These are phyloP conservation scores for Apamea monoglypha DNA, from an alignment of 2,888 invertebrate species.

Conservation along the genomic window DNA sequence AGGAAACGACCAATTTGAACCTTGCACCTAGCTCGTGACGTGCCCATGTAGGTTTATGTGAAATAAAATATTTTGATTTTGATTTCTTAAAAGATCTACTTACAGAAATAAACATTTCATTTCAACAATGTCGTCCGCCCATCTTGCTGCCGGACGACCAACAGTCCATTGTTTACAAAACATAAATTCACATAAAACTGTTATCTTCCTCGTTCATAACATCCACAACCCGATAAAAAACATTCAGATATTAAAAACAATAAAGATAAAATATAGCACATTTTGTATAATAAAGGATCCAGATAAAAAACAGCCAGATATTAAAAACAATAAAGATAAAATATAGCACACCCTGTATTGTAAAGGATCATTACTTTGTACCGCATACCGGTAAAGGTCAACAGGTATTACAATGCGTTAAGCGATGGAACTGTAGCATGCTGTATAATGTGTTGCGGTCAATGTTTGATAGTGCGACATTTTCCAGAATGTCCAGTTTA, in stretches of 20 bases:
- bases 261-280: conserved; percentile 26
- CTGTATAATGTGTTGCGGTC: conserved; percentile 35
- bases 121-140: neutral
- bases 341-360: conserved; percentile 40
- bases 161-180: neutral
- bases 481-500: neutral
- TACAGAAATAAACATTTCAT: no score
- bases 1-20: no score
- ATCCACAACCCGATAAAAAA: neutral
- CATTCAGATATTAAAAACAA: neutral
- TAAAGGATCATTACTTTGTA: conserved; percentile 36
- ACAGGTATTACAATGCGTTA: conserved; percentile 40
- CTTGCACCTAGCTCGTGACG: no score
- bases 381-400: conserved; percentile 55
- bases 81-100: no score
- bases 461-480: neutral
- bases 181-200: neutral
- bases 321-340: conserved; percentile 20
- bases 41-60: no score
- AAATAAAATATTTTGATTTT: no score
- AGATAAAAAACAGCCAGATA: neutral
- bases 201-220: neutral
- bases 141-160: neutral
- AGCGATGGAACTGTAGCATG: conserved; percentile 42
- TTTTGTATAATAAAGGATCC: conserved; percentile 29